Evolutionary conservation across 2,797 vertebrate species (phyloP), one percentile per base, ranked within the genome.

Genomic region (Uromys caudimaculatus): DNA sequence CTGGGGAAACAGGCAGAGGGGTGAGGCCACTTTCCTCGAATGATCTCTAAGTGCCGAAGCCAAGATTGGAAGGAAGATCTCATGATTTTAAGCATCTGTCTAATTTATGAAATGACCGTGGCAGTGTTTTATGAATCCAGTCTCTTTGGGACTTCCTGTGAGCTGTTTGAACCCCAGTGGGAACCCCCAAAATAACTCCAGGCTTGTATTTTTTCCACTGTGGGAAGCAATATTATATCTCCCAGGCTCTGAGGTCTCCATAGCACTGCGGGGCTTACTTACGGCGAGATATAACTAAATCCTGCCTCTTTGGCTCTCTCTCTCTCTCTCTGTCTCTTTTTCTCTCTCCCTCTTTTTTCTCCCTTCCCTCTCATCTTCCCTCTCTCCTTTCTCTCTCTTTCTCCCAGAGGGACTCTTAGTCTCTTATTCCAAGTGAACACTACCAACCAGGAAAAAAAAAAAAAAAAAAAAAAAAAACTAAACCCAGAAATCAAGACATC

Each of bases 401-500:
- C 35, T 67, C n/a, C 60, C 47, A 52, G 58, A 81, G 71, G 41
- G 67, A 64, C 60, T 92, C 85, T 92, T 60, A 44, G 81, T 82
- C 94, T 93, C 84, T 95, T 95, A 86, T 96, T 84, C 97, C 91
- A 76, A 94, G 47, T 76, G 56, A 93, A 92, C 62, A 73, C 79
- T 81, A 93, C 92, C 90, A 81, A 50, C 19, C 1, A 3, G 38
- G 16, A 21, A 56, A 19, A 79, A 58, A 90, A 86, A n/a, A 62
- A 47, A 50, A 76, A 71, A 4, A 13, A 35, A 96, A 85, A 94
- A 96, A 92, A n/a, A 35, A 7, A 16, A 14, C 67, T 71, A 71
- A 71, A 71, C 67, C 52, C 88, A 92, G 96, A 67, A 97, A 97
- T 97, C 78, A 97, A 97, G 97, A 97, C 64, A 76, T 97, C 90